Conservation (phyloP, 1,140 invertebrate genomes). For the Lethrus apterus region DNA sequence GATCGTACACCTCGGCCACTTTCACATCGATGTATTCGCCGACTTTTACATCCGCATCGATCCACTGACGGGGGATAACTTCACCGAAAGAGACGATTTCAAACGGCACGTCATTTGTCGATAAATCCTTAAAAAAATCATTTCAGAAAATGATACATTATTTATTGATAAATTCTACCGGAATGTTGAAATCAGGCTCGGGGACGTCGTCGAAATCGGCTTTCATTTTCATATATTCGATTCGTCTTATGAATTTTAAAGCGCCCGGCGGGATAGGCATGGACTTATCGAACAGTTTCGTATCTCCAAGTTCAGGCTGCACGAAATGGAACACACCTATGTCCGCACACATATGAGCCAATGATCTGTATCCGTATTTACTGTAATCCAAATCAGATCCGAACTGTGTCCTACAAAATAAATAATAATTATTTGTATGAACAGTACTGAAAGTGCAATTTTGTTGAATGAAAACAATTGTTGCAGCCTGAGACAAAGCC, state of each 20-base stretch:
- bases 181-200: no score
- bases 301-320: slow-evolving; percentile 8
- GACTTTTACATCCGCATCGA: slow-evolving; percentile 13
- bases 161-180: no score
- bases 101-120: slow-evolving; percentile 6
- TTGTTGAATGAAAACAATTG: no score
- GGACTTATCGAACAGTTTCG: slow-evolving; percentile 7
- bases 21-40: slow-evolving; percentile 24
- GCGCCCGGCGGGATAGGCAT: slow-evolving; percentile 2
- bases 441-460: no score
- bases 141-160: no score
- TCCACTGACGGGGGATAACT: slow-evolving; percentile 24
- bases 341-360: slow-evolving; percentile 16
- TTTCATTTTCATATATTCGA: slow-evolving; percentile 7
- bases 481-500: no score
- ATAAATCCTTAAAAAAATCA: neutral
- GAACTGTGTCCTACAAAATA: slow-evolving; percentile 16
- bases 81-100: slow-evolving; percentile 18
- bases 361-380: slow-evolving; percentile 16
- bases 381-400: slow-evolving; percentile 6
- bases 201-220: no score
- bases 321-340: slow-evolving; percentile 15
- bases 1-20: slow-evolving; percentile 30
- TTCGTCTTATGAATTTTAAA: neutral
- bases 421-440: slow-evolving; percentile 3